These are phyloP conservation scores for Azemiops feae DNA, from an alignment of 2,113 vertebrate genomes.

Conservation along the genomic window DNA sequence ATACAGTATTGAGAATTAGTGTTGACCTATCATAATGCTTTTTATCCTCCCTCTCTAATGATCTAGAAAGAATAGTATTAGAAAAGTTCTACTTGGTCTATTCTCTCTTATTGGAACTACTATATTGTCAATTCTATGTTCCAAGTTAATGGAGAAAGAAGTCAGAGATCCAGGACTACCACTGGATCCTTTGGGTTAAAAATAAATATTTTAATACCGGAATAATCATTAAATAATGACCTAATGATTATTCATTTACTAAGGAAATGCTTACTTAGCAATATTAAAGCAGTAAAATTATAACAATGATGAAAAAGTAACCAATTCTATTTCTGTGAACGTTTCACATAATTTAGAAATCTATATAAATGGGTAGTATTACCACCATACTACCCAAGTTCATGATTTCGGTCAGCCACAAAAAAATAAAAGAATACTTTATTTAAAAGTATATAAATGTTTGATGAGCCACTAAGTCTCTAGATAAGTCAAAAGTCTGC, in stretches of 20 bases:
- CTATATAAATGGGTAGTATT: not conserved
- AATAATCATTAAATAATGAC: not conserved
- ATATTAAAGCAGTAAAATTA: not conserved
- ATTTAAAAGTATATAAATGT: conserved; percentile 56
- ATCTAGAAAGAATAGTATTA: not conserved
- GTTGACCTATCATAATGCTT: not conserved
- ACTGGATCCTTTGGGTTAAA: conserved; percentile 79
- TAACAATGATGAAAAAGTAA: not conserved
- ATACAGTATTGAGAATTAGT: not conserved
- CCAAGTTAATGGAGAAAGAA: conserved; percentile 31
- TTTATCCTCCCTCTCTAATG: not conserved
- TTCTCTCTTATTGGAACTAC: not conserved
- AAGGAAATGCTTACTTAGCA: not conserved
- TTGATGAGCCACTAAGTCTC: conserved; percentile 62
- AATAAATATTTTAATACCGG: not conserved
- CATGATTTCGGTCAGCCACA: conserved; percentile 32
- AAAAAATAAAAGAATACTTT: conserved; percentile 48
- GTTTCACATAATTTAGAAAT: conserved; percentile 18
- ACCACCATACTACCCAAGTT: conserved; percentile 19
- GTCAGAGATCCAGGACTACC: conserved; percentile 88
- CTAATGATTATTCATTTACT: not conserved
- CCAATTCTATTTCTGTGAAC: conserved; percentile 16
- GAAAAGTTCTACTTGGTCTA: not conserved
- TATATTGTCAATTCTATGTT: not conserved
- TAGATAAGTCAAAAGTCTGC: conserved; percentile 77